Conservation (phyloP, 2,113 vertebrate species). For the Notiomystis cincta region DNA sequence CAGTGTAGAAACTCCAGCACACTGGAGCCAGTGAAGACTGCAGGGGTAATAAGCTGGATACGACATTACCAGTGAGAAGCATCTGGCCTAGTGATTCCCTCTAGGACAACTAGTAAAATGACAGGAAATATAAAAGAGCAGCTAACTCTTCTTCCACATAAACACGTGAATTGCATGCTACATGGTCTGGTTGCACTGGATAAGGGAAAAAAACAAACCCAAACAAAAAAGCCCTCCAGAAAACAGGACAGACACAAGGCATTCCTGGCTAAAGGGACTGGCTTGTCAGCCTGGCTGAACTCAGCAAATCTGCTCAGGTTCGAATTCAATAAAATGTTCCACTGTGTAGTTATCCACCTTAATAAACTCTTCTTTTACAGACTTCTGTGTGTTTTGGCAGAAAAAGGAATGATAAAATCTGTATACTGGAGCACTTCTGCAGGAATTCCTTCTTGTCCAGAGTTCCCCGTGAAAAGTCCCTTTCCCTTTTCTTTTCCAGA, state of each 20-base stretch:
- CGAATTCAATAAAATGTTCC: not conserved
- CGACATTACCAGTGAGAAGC: not conserved
- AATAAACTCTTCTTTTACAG: not conserved
- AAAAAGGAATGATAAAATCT: not conserved
- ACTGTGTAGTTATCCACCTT: not conserved
- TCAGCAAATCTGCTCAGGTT: not conserved
- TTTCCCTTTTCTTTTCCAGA: not conserved
- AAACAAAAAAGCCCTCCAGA: not conserved
- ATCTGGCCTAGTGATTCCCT: not conserved
- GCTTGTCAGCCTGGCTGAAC: not conserved
- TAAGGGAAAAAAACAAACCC: not conserved
- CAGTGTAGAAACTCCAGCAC: rapidly evolving
- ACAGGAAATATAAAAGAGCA: not conserved
- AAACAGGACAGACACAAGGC: not conserved
- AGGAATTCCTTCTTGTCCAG: not conserved
- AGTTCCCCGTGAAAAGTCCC: rapidly evolving
- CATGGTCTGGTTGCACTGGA: not conserved
- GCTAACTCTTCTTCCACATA: not conserved
- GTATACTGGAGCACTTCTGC: not conserved
- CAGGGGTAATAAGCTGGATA: not conserved
- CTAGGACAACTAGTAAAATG: not conserved
- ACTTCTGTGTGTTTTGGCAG: rapidly evolving
- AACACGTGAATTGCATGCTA: not conserved
- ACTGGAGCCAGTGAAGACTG: not conserved
- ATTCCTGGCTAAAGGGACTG: not conserved